Conservation (phyloP, 2,113 vertebrate species). For the Steatornis caripensis region DNA sequence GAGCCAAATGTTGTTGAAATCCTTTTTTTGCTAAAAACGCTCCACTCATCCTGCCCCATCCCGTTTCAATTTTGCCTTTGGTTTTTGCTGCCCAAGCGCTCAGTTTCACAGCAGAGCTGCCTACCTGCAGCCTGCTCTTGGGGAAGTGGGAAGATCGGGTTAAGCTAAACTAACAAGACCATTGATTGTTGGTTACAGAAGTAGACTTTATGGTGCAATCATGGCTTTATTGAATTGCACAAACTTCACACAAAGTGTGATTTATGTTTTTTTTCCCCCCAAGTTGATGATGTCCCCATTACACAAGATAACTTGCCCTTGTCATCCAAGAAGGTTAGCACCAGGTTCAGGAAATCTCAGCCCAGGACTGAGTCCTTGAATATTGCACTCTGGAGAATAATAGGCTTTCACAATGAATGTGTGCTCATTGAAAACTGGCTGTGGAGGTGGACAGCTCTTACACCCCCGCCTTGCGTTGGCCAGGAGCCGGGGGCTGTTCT, state of each 20-base stretch:
- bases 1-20: neutral
- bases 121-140: no score
- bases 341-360: neutral
- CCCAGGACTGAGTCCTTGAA: neutral
- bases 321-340: neutral
- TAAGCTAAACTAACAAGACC: neutral
- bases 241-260: neutral
- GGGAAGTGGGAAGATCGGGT: neutral
- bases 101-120: neutral
- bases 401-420: no score
- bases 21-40: neutral
- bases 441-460: neutral
- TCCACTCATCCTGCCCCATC: rapidly evolving
- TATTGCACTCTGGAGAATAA: neutral
- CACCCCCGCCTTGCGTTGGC: neutral
- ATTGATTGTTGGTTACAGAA: neutral
- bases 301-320: neutral
- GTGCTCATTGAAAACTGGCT: neutral
- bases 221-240: neutral
- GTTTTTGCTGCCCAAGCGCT: neutral
- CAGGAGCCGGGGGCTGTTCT: rapidly evolving
- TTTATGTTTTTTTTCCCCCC: neutral
- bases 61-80: neutral
- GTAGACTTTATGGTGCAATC: neutral
- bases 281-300: neutral